A percentile compares a stretch with the other conserved stretches of the same genome.
Evolutionary conservation across 2,888 invertebrate species (phyloP).

Genomic region (Liodrosophila aerea): DNA sequence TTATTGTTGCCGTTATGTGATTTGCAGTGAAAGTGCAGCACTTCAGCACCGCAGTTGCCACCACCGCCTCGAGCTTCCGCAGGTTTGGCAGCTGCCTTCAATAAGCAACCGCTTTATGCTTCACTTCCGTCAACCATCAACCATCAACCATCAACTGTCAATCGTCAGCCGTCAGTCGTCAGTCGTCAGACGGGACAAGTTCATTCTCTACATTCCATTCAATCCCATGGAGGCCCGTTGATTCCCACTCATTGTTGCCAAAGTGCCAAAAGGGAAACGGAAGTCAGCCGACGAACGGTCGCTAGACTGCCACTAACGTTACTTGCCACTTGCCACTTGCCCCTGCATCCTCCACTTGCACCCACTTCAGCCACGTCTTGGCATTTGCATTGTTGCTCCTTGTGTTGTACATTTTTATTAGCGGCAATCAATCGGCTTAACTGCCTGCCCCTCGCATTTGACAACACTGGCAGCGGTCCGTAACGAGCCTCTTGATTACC

Average conservation of each 20-base stretch:
- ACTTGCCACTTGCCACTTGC: background rate
- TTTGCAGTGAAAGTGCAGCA: slow-evolving; percentile 57
- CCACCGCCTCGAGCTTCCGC: slow-evolving; percentile 21
- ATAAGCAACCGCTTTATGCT: slow-evolving; percentile 43
- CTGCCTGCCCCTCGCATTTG: slow-evolving; percentile 41
- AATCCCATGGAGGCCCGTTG: slow-evolving; percentile 6
- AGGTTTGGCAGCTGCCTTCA: slow-evolving; percentile 42
- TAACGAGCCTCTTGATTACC: slow-evolving; percentile 57
- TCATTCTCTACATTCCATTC: slow-evolving; percentile 25
- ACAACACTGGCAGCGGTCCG: slow-evolving; percentile 9
- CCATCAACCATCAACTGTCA: slow-evolving; percentile 17
- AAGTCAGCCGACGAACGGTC: slow-evolving; percentile 33
- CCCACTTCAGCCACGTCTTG: slow-evolving; percentile 3
- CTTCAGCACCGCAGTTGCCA: background rate
- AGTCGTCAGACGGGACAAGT: slow-evolving; percentile 22
- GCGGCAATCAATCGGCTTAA: slow-evolving; percentile 70
- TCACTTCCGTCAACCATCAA: slow-evolving; percentile 27
- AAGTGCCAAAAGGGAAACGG: slow-evolving; percentile 67
- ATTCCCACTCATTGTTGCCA: slow-evolving; percentile 43
- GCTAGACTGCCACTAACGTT: slow-evolving; percentile 2
- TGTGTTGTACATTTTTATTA: slow-evolving; percentile 69
- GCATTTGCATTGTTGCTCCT: slow-evolving; percentile 58
- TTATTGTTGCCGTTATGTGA: slow-evolving; percentile 67
- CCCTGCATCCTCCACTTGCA: background rate
- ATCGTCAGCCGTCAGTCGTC: slow-evolving; percentile 17